A percentile compares a stretch with the other conserved stretches of the same genome.
Conservation (phyloP, 2,113 vertebrate genomes). For the Neogobius melanostomus region DNA sequence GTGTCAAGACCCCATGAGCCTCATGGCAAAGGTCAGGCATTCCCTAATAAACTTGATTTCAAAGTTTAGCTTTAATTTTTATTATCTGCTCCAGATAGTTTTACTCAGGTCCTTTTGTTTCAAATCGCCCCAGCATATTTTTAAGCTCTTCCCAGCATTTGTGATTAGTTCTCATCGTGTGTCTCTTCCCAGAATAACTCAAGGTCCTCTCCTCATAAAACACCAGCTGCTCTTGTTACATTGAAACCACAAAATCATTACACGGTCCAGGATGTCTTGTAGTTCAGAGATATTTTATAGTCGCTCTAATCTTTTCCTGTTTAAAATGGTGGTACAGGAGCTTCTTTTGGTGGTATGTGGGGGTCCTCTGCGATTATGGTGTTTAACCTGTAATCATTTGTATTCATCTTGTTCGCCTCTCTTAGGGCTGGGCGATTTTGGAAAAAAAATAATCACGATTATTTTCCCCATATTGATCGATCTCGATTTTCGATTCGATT, state of each 20-base stretch:
- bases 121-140: slow-evolving; percentile 31
- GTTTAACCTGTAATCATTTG: no score
- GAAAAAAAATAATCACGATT: no score
- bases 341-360: no score
- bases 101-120: slow-evolving; percentile 23
- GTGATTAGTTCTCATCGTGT: slow-evolving; percentile 32
- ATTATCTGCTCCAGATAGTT: not conserved
- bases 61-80: not conserved
- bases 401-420: no score
- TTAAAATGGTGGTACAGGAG: not conserved
- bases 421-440: no score
- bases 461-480: no score
- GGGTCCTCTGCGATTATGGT: no score
- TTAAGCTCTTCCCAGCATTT: slow-evolving; percentile 44
- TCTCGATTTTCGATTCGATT: no score
- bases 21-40: slow-evolving; percentile 87
- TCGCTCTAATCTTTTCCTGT: not conserved
- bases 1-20: slow-evolving; percentile 82
- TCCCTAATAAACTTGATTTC: not conserved
- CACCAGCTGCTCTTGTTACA: slow-evolving; percentile 44
- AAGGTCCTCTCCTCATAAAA: slow-evolving; percentile 49
- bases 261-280: slow-evolving; percentile 21
- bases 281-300: slow-evolving; percentile 10
- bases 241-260: slow-evolving; percentile 37
- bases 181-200: slow-evolving; percentile 48